These are phyloP conservation scores for Oreochromis grahami DNA, from an alignment of 2,797 vertebrate genomes.

Conservation along the genomic window DNA sequence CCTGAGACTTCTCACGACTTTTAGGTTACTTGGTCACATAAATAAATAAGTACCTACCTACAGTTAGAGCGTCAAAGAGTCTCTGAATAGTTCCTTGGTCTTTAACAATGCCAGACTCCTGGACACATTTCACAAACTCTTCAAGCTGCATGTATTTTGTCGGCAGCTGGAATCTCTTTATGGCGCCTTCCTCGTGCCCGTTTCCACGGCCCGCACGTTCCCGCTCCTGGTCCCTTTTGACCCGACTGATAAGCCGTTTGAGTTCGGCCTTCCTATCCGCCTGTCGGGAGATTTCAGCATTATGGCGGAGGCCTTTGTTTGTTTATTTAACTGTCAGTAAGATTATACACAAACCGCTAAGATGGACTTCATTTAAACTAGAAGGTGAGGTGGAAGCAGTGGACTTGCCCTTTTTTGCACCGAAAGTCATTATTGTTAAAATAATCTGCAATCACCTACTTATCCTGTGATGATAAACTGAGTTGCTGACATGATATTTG, in stretches of 20 bases:
- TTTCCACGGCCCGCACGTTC: conserved; percentile 66
- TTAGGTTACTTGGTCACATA: neutral
- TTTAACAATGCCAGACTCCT: conserved; percentile 93
- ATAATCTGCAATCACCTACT: neutral
- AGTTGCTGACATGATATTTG: neutral
- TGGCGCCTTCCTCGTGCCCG: conserved; percentile 43
- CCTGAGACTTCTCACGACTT: neutral
- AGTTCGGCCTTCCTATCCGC: conserved; percentile 82
- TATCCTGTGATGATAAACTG: neutral
- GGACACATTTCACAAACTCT: conserved; percentile 89
- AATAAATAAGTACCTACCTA: conserved; percentile 72
- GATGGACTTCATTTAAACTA: neutral
- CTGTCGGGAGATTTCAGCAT: conserved; percentile 9
- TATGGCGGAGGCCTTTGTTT: neutral
- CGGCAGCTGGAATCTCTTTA: conserved; percentile 92
- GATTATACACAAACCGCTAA: neutral
- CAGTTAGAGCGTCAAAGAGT: conserved; percentile 90
- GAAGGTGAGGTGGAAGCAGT: neutral
- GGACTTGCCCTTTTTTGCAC: neutral
- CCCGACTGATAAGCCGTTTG: conserved; percentile 82
- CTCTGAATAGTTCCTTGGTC: conserved; percentile 83
- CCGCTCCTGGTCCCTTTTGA: conserved; percentile 82
- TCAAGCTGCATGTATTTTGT: conserved; percentile 88
- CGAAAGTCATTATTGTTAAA: neutral
- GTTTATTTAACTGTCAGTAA: neutral